Conservation (phyloP, 2,888 invertebrate species). For the Cyaniris semiargus region DNA sequence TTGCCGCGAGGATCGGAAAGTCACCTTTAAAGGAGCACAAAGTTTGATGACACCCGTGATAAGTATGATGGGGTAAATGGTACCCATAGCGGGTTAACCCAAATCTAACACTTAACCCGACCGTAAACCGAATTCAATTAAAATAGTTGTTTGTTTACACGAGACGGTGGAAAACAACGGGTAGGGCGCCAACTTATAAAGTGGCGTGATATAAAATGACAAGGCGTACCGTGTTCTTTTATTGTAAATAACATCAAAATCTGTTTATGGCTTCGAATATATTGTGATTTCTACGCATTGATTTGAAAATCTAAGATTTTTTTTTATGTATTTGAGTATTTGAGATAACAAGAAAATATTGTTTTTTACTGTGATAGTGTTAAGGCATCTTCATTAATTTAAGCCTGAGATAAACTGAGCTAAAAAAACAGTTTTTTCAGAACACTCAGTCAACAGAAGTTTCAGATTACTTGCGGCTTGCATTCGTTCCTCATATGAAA, state of each 20-base stretch:
- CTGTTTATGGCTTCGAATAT: too few species aligned
- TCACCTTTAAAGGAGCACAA: not conserved
- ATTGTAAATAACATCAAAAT: too few species aligned
- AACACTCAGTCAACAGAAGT: too few species aligned
- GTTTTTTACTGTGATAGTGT: too few species aligned
- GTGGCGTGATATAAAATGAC: not conserved
- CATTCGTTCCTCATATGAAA: too few species aligned
- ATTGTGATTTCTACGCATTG: not conserved
- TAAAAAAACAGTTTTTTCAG: too few species aligned
- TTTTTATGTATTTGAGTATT: too few species aligned
- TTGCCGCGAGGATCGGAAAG: too few species aligned
- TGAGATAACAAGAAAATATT: not conserved
- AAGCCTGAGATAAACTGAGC: too few species aligned
- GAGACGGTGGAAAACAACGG: not conserved
- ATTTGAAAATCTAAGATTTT: not conserved
- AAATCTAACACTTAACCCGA: conserved; percentile 2
- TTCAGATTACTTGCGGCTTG: too few species aligned
- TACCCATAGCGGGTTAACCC: not conserved
- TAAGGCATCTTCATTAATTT: too few species aligned
- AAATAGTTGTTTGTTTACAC: conserved; percentile 18
- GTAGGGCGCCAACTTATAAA: not conserved
- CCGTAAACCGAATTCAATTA: conserved; percentile 20
- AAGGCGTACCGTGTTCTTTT: not conserved
- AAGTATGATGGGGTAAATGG: not conserved
- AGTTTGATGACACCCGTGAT: not conserved